Evolutionary conservation across 2,797 vertebrate genomes (phyloP), one percentile per base, ranked within the genome.

Genomic region (Rhyacichthys aspro): DNA sequence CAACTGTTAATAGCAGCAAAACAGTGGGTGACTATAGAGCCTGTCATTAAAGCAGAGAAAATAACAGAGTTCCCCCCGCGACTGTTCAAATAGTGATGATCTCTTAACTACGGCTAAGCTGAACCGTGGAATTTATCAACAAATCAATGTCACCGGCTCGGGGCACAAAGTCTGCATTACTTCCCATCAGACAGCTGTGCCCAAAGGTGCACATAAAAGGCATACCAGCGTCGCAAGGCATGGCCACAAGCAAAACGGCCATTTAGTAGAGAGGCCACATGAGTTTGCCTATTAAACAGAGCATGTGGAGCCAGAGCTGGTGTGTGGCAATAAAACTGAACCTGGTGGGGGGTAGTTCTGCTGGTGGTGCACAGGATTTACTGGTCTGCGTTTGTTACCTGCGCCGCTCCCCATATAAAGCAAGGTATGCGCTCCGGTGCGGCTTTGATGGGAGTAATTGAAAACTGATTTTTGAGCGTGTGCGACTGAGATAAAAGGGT

Each of bases 151-250:
- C 71, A 47, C 54, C 46, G 61, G 63, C 72, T 50, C 32, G 50
- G 59, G 67, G 59, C 63, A 55, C 16, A 17, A n/a, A 49, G 63
- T 34, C 9, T 1, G 56, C 15, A 18, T 66, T 55, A 38, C 55
- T 55, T 57, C 67, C 38, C 33, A 28, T 1, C 9, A 62, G 42
- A 67, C 45, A 52, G 38, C 54, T 14, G 37, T 54, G 32, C 45
- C 57, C 53, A 64, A 67, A 53, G 2, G 47, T 49, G 49, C 59
- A 83, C 78, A 86, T 87, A 62, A 86, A 88, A 88, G 82, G 50
- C 79, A 87, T 80, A 88, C 67, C 84, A 54, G 52, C 74, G 82
- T 74, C 74, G 72, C 58, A 33, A 55, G 58, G 52, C 59, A 39
- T 4, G 1, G 72, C 79, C 81, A 83, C 82, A 8, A 65, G 70